These are phyloP conservation scores for Torymus auratus DNA, from an alignment of 2,888 invertebrate species.

Conservation along the genomic window DNA sequence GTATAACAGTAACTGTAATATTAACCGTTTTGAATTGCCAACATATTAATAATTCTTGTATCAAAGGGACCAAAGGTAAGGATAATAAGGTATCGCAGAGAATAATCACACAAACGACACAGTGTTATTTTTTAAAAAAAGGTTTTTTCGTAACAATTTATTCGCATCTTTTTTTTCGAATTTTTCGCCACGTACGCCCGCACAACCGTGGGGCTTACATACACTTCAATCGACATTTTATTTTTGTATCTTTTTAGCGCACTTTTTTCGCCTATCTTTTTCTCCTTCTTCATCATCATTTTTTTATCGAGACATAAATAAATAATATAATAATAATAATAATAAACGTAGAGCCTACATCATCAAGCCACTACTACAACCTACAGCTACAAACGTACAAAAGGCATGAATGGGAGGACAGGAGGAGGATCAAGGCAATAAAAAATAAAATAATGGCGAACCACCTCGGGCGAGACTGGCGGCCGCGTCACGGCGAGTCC, in stretches of 20 bases:
- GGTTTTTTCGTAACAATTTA: conserved; percentile 75
- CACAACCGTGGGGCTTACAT: conserved; percentile 30
- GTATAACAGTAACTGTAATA: too few species aligned
- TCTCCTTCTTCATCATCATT: neutral
- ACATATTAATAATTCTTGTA: too few species aligned
- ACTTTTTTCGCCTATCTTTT: conserved; percentile 22
- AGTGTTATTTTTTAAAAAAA: conserved; percentile 59
- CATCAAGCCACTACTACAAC: too few species aligned
- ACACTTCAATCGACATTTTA: conserved; percentile 25
- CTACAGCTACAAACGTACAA: too few species aligned
- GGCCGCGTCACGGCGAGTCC: conserved; percentile 8
- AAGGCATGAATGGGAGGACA: neutral
- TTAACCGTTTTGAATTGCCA: too few species aligned
- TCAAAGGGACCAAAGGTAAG: too few species aligned
- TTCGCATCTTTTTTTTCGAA: conserved; percentile 63
- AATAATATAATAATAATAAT: conserved; percentile 30
- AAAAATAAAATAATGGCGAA: neutral
- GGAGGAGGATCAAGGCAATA: neutral
- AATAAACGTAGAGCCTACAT: too few species aligned
- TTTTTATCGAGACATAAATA: conserved; percentile 40
- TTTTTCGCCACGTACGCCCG: conserved; percentile 56
- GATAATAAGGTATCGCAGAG: too few species aligned
- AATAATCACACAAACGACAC: conserved; percentile 2
- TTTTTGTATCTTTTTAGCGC: conserved; percentile 36
- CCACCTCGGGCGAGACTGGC: conserved; percentile 53